Percentiles rank a stretch among this genome's conserved stretches.
Conservation (phyloP, 2,888 invertebrate species). For the Nemotelus pantherinus region DNA sequence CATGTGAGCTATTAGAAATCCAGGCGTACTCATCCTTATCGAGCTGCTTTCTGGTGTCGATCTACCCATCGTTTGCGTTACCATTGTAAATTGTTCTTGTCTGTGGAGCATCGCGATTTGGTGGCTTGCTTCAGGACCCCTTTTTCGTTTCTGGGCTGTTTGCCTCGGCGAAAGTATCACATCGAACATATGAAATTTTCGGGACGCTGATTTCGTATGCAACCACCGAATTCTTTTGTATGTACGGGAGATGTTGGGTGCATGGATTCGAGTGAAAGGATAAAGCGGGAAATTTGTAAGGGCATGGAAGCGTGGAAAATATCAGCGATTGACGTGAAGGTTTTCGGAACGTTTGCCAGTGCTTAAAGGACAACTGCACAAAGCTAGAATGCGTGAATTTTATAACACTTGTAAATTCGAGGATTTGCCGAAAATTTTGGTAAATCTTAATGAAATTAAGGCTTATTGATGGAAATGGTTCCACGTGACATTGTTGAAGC, state of each 20-base stretch:
- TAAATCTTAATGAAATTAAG: no score
- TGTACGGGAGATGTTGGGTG: neutral
- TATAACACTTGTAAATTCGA: no score
- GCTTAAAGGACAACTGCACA: conserved; percentile 42
- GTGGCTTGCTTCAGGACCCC: neutral
- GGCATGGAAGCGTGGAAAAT: neutral
- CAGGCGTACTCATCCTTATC: neutral
- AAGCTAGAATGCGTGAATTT: conserved; percentile 48
- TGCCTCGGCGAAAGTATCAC: conserved; percentile 28
- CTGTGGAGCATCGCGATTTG: conserved; percentile 19
- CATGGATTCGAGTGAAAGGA: neutral
- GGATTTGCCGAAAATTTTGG: no score
- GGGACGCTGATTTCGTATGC: conserved; percentile 46
- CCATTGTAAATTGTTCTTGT: conserved; percentile 44
- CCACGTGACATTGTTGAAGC: no score
- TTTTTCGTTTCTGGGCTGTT: neutral
- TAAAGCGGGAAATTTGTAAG: neutral
- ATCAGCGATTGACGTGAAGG: neutral
- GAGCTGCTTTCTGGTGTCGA: neutral
- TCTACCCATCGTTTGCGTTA: conserved; percentile 35
- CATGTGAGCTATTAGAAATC: conserved; percentile 20
- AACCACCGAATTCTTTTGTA: conserved; percentile 10
- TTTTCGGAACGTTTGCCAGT: neutral
- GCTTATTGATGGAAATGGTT: no score
- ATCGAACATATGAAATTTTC: conserved; percentile 33